Conservation (phyloP, 1,140 invertebrate genomes). For the Ceratina australensis region DNA sequence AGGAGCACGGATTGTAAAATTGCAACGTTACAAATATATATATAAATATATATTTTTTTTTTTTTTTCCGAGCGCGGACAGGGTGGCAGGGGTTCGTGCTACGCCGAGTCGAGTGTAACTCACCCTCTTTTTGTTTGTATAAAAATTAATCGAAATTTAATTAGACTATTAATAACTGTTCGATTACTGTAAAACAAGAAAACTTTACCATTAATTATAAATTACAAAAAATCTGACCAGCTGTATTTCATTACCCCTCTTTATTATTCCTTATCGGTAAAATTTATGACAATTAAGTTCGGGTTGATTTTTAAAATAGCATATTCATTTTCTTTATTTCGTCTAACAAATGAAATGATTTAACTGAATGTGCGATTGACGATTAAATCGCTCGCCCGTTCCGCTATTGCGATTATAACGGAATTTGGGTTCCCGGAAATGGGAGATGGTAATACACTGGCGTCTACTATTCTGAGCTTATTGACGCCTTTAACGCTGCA, state of each 20-base stretch:
- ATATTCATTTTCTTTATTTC: slow-evolving; percentile 4
- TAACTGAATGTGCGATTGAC: background rate
- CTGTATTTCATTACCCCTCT: background rate
- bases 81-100: slow-evolving; percentile 69
- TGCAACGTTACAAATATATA: slow-evolving; percentile 35
- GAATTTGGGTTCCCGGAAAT: slow-evolving; percentile 86
- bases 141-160: slow-evolving; percentile 76
- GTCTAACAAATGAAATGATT: background rate
- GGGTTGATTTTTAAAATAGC: background rate
- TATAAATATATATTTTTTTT: slow-evolving; percentile 56
- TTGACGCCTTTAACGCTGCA: slow-evolving; percentile 82
- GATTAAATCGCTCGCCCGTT: slow-evolving; percentile 82
- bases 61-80: slow-evolving; percentile 57
- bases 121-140: slow-evolving; percentile 76
- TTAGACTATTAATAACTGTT: slow-evolving; percentile 76
- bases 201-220: slow-evolving; percentile 76
- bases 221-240: slow-evolving; percentile 69
- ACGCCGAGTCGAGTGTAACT: slow-evolving; percentile 71
- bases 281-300: background rate
- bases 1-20: background rate
- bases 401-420: slow-evolving; percentile 83
- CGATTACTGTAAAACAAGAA: slow-evolving; percentile 74
- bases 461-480: slow-evolving; percentile 85
- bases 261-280: background rate
- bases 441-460: slow-evolving; percentile 85